phyloP scores from a whole-genome alignment of 2,113 vertebrate species.

The Hyaena hyaena region DNA sequence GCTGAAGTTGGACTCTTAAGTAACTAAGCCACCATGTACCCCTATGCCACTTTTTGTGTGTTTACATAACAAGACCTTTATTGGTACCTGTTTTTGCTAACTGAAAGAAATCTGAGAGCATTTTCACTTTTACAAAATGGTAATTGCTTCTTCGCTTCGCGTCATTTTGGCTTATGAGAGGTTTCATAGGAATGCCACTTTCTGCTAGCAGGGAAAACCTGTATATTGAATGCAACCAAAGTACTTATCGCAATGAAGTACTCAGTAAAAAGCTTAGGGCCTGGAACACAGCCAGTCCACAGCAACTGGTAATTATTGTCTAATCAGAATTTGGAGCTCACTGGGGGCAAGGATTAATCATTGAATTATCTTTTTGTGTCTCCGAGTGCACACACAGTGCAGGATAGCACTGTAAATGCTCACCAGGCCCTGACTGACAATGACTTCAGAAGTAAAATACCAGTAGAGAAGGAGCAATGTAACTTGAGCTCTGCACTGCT shows the following conservation, averaged over 20 bases:
- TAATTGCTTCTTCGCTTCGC: neutral
- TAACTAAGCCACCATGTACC: too few relatives aligned
- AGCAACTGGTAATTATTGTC: neutral
- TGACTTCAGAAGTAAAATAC: neutral
- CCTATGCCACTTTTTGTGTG: neutral
- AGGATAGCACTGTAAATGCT: neutral
- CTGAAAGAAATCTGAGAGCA: neutral
- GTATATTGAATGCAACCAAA: neutral
- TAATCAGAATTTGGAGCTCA: neutral
- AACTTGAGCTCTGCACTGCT: neutral
- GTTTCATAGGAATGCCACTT: neutral
- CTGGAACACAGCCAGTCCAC: neutral
- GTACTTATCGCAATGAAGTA: neutral
- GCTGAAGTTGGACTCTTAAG: too few relatives aligned
- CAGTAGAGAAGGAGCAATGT: neutral
- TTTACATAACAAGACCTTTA: neutral
- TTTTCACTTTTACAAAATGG: neutral
- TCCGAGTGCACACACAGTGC: fast-evolving
- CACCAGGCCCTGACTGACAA: too few relatives aligned
- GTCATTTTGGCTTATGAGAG: neutral
- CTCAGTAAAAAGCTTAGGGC: neutral
- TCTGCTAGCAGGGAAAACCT: neutral
- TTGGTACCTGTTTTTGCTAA: neutral
- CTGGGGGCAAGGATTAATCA: neutral
- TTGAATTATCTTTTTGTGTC: neutral